Evolutionary conservation across 2,113 vertebrate genomes (phyloP).

Genomic region (Noturus placidus): DNA sequence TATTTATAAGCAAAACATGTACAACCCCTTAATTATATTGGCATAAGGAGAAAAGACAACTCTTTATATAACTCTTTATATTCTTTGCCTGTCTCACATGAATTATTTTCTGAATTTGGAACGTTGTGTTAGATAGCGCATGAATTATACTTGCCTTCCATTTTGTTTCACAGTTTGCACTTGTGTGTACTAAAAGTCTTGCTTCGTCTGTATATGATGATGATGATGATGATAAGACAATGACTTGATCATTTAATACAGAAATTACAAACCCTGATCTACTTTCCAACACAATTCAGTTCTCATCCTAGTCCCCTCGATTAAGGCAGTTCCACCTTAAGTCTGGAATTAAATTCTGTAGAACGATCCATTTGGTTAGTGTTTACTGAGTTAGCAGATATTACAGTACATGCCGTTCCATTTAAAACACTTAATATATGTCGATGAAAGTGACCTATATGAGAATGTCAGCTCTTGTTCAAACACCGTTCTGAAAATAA

Average conservation of each 20-base stretch:
- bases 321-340: neutral
- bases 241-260: neutral
- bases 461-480: neutral
- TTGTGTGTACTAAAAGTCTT: neutral
- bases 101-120: neutral
- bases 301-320: neutral
- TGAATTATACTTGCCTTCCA: neutral
- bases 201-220: neutral
- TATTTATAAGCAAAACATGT: neutral
- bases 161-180: neutral
- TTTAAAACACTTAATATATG: neutral
- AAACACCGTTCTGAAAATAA: neutral
- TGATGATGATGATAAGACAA: neutral
- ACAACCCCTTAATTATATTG: neutral
- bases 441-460: neutral
- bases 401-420: neutral
- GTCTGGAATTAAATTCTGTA: neutral
- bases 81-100: neutral
- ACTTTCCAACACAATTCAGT: neutral
- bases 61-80: neutral
- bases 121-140: neutral
- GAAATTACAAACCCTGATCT: neutral
- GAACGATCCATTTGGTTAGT: neutral
- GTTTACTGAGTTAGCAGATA: neutral
- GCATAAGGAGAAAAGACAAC: neutral